phyloP scores from a whole-genome alignment of 1,140 invertebrate genomes.

The Drosophila subobscura region DNA sequence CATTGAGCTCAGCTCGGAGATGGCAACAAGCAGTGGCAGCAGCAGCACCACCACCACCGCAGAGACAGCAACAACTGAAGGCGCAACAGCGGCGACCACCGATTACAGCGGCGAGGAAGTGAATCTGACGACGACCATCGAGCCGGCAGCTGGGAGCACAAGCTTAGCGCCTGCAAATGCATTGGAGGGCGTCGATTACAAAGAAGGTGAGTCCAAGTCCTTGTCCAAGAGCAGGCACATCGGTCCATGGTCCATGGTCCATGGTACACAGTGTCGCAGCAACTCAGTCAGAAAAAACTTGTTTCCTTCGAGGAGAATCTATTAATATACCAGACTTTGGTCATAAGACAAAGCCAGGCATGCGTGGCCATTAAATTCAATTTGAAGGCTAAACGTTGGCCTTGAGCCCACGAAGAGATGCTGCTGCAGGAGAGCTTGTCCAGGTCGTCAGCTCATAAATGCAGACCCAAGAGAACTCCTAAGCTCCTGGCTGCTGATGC shows the following conservation, averaged over 20 bases:
- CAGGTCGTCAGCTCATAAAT: slow-evolving; percentile 39
- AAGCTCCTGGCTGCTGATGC: slow-evolving; percentile 26
- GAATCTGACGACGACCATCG: slow-evolving; percentile 50
- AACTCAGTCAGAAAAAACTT: slow-evolving; percentile 38
- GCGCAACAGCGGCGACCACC: slow-evolving; percentile 33
- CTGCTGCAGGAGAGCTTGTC: slow-evolving; percentile 8
- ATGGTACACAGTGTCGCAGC: too few species aligned
- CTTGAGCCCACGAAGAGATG: slow-evolving; percentile 60
- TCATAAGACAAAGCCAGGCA: slow-evolving; percentile 72
- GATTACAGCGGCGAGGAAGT: slow-evolving; percentile 58
- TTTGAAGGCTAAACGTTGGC: slow-evolving; percentile 81
- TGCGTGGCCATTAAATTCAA: slow-evolving; percentile 82
- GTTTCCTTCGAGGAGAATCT: slow-evolving; percentile 67
- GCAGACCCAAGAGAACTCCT: slow-evolving; percentile 29
- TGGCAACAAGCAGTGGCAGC: slow-evolving; percentile 24
- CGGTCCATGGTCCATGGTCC: too few species aligned
- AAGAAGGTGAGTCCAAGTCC: slow-evolving; percentile 69
- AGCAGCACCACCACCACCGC: slow-evolving; percentile 35
- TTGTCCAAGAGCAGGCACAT: too few species aligned
- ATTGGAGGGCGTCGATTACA: slow-evolving; percentile 81
- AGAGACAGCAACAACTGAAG: slow-evolving; percentile 35
- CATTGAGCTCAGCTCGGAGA: slow-evolving; percentile 49
- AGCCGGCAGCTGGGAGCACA: slow-evolving; percentile 55
- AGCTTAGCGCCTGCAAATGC: slow-evolving; percentile 64
- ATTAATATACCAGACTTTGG: slow-evolving; percentile 77